These are phyloP conservation scores for Esox niger DNA, from an alignment of 2,113 vertebrate species.

Conservation along the genomic window DNA sequence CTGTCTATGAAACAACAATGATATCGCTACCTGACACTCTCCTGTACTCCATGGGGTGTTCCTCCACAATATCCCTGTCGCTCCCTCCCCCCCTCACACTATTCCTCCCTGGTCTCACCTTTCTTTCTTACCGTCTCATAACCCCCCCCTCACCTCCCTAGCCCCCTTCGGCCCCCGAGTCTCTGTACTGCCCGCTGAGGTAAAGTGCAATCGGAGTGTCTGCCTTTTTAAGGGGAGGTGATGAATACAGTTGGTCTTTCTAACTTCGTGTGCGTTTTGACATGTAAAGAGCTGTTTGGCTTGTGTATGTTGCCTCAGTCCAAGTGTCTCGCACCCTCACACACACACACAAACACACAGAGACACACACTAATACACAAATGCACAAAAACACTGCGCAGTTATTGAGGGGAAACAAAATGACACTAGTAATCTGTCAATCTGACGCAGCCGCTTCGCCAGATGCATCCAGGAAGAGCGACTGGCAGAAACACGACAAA, in stretches of 20 bases:
- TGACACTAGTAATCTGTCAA: slow-evolving; percentile 59
- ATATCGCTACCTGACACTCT: slow-evolving; percentile 65
- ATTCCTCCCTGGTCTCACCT: not conserved
- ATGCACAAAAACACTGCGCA: not conserved
- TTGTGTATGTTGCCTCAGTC: not conserved
- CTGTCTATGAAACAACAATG: slow-evolving; percentile 62
- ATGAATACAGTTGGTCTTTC: slow-evolving; percentile 30
- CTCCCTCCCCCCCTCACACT: slow-evolving; percentile 15
- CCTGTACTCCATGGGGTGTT: slow-evolving; percentile 59
- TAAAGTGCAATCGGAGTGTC: slow-evolving; percentile 32
- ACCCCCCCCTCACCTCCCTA: not conserved
- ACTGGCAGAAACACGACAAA: not conserved
- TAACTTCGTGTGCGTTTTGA: slow-evolving; percentile 13
- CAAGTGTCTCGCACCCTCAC: not conserved
- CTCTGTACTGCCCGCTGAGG: not conserved
- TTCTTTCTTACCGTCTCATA: not conserved
- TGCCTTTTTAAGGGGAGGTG: slow-evolving; percentile 13
- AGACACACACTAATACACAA: too few species aligned
- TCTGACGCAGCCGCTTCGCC: slow-evolving; percentile 42
- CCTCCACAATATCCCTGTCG: slow-evolving; percentile 54
- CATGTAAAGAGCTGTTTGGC: not conserved
- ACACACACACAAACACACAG: not conserved
- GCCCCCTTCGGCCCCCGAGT: too few species aligned
- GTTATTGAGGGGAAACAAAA: slow-evolving; percentile 19
- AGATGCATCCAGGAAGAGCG: not conserved